Percentiles rank a stretch among this genome's conserved stretches.
These are phyloP conservation scores for Polypedilum vanderplanki DNA, from an alignment of 1,140 invertebrate genomes.

Conservation along the genomic window DNA sequence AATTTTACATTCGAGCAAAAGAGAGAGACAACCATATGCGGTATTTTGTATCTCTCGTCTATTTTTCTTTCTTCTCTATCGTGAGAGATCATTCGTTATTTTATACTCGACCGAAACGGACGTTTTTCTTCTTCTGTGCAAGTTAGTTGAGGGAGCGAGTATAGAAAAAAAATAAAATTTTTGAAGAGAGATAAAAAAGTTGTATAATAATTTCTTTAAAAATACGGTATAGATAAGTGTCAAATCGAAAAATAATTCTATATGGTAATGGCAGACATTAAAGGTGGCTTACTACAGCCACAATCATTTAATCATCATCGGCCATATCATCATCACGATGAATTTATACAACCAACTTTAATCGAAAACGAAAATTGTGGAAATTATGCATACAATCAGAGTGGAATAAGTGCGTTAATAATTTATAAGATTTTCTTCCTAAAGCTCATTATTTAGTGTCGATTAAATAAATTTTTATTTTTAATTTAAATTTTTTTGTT, in stretches of 20 bases:
- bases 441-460: not conserved
- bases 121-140: not conserved
- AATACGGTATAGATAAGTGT: not conserved
- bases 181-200: not conserved
- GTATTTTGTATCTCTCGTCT: not conserved
- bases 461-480: not conserved
- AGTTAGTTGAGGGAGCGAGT: too few relatives aligned
- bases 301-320: constrained; percentile 50
- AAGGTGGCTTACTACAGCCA: constrained; percentile 52
- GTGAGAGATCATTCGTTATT: not conserved
- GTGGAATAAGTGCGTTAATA: constrained; percentile 22
- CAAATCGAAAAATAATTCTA: constrained; percentile 30
- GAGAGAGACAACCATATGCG: constrained; percentile 10
- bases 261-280: constrained; percentile 54
- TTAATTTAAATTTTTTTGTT: not conserved
- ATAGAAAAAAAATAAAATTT: too few relatives aligned
- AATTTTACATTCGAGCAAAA: not conserved
- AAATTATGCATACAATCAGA: not conserved
- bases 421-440: not conserved
- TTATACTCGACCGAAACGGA: not conserved
- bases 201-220: not conserved
- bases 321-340: constrained; percentile 36
- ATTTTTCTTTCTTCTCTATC: too few relatives aligned
- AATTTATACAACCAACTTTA: not conserved
- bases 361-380: constrained; percentile 1